Conservation (phyloP, 2,888 invertebrate species). For the Sminthurides aquaticus region DNA sequence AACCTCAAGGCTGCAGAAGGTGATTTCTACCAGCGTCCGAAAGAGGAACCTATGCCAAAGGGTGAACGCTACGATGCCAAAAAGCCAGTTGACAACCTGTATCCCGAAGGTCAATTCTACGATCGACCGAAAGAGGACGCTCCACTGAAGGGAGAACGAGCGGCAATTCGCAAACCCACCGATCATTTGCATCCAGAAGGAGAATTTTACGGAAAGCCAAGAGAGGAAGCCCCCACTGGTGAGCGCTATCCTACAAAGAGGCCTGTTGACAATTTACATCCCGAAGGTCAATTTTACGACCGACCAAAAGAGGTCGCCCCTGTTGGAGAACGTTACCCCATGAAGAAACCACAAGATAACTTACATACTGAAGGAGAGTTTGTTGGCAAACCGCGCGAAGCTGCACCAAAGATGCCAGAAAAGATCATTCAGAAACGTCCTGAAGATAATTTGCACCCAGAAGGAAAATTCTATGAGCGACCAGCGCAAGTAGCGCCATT, state of each 20-base stretch:
- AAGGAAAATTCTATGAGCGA: constrained; percentile 56
- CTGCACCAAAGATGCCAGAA: constrained; percentile 44
- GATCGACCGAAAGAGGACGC: constrained; percentile 40
- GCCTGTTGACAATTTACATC: constrained; percentile 46
- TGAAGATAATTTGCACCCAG: constrained; percentile 52
- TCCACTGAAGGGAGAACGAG: constrained; percentile 20
- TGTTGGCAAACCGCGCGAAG: constrained; percentile 46
- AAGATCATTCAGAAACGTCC: constrained; percentile 42
- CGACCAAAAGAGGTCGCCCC: constrained; percentile 45
- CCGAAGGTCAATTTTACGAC: constrained; percentile 48
- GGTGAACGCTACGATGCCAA: constrained; percentile 47
- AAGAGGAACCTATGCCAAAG: constrained; percentile 30
- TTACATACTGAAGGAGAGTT: constrained; percentile 54
- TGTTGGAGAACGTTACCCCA: constrained; percentile 50
- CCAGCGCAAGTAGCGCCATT: constrained; percentile 46
- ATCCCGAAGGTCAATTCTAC: constrained; percentile 47
- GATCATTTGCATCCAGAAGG: constrained; percentile 54
- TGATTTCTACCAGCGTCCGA: constrained; percentile 45
- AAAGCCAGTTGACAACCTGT: constrained; percentile 50
- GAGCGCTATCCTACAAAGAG: constrained; percentile 46
- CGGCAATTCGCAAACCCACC: constrained; percentile 49
- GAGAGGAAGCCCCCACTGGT: constrained; percentile 48
- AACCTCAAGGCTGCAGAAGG: constrained; percentile 53
- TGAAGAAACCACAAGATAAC: constrained; percentile 47
- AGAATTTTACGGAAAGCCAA: constrained; percentile 48